Evolutionary conservation across 37 sponge, comb jelly and placozoan species (phyloP).

Genomic region (Halichondria panicea): DNA sequence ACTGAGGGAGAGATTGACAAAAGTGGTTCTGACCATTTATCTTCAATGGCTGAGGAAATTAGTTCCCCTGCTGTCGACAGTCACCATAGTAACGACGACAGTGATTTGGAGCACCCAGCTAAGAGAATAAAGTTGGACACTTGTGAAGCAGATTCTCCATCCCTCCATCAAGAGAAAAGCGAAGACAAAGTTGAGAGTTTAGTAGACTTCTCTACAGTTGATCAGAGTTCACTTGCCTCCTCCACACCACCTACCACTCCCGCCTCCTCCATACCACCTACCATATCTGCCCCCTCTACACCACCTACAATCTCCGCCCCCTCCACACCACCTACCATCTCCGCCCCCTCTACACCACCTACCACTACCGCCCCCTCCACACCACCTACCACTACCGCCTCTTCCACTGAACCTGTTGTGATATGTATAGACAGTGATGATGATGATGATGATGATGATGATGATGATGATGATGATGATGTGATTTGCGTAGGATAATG

Average conservation of each 20-base stretch:
- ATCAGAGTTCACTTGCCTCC: neutral
- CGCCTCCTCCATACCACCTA: neutral
- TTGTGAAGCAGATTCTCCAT: too few species aligned
- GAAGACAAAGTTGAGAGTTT: too few species aligned
- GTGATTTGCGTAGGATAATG: neutral
- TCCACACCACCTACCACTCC: neutral
- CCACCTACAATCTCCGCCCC: neutral
- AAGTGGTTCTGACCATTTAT: neutral
- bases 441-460: constrained; percentile 1
- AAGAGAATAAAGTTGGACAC: neutral
- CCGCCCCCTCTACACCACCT: neutral
- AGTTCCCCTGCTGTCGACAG: neutral
- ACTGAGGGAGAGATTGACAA: neutral
- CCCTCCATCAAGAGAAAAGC: too few species aligned
- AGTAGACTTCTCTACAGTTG: neutral
- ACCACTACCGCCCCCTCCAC: too few species aligned
- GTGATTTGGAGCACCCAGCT: neutral
- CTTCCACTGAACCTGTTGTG: too few species aligned
- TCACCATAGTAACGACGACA: neutral
- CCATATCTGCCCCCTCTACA: neutral
- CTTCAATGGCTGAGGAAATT: neutral
- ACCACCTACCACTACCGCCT: neutral
- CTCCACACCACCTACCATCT: neutral
- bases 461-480: constrained; percentile 4
- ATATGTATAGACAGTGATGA: too few species aligned